phyloP scores from a whole-genome alignment of 2,113 vertebrate species.

The Meriones unguiculatus region DNA sequence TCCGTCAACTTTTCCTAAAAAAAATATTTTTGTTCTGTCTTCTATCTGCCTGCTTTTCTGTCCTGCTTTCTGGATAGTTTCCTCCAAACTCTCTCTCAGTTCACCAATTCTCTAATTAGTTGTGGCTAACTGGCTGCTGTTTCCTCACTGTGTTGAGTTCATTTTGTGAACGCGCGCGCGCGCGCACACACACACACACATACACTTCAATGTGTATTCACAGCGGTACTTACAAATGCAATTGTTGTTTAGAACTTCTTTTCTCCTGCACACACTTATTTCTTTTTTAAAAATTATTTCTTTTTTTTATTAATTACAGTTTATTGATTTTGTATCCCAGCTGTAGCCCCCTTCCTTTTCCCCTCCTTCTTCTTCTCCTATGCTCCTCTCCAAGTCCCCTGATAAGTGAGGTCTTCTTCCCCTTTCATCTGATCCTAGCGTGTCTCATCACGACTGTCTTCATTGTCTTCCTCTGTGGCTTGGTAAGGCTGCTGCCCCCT shows the following conservation, averaged over 20 bases:
- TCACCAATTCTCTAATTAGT: neutral
- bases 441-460: too few relatives aligned
- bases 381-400: too few relatives aligned
- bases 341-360: too few relatives aligned
- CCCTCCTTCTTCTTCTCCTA: too few relatives aligned
- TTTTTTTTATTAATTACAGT: too few relatives aligned
- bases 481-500: too few relatives aligned
- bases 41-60: neutral
- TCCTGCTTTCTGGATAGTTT: conserved; percentile 29
- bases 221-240: conserved; percentile 36
- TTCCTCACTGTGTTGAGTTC: conserved; percentile 2
- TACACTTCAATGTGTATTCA: neutral
- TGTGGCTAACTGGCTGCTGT: conserved; percentile 17
- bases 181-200: neutral
- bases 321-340: too few relatives aligned
- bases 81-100: conserved; percentile 20
- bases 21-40: neutral
- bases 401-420: too few relatives aligned
- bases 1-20: neutral
- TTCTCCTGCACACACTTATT: neutral
- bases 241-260: conserved; percentile 17
- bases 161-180: neutral
- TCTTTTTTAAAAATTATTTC: neutral
- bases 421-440: too few relatives aligned
- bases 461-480: too few relatives aligned